Conservation (phyloP, 2,888 invertebrate genomes). For the Ptychoptera albimana region DNA sequence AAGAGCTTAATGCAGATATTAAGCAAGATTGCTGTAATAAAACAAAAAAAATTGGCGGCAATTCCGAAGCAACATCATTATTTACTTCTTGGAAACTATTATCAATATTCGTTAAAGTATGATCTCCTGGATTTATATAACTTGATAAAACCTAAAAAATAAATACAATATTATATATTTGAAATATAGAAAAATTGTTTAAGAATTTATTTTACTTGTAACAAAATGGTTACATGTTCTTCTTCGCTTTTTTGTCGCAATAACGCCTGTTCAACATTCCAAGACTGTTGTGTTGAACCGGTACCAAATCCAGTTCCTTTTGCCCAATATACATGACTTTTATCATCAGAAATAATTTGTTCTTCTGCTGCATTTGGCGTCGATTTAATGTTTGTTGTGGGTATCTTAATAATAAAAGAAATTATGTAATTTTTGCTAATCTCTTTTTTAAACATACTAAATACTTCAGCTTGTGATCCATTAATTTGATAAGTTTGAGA, state of each 20-base stretch:
- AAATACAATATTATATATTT: not conserved
- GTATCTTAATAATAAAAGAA: conserved; percentile 1
- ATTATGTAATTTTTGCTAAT: not conserved
- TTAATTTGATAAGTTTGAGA: conserved; percentile 36
- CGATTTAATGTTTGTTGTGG: conserved; percentile 23
- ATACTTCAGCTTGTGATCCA: conserved; percentile 18
- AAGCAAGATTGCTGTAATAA: conserved; percentile 69
- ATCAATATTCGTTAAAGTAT: conserved; percentile 29
- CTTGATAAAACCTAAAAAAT: conserved; percentile 61
- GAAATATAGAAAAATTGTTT: not conserved
- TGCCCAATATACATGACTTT: conserved; percentile 78
- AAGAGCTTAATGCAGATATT: conserved; percentile 75
- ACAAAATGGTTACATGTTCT: conserved; percentile 76
- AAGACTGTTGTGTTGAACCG: conserved; percentile 86
- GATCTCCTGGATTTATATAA: conserved; percentile 63
- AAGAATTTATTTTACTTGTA: conserved; percentile 34
- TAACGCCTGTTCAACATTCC: conserved; percentile 94
- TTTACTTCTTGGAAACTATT: conserved; percentile 28
- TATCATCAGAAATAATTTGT: conserved; percentile 44
- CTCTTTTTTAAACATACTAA: not conserved
- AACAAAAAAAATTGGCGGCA: conserved; percentile 59
- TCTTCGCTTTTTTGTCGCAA: conserved; percentile 80
- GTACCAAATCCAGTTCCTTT: conserved; percentile 96
- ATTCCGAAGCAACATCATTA: conserved; percentile 29
- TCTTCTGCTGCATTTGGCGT: conserved; percentile 16